Base-by-base conservation (phyloP, 1,140 invertebrate genomes). In the Brachionus rotundiformis region DNA sequence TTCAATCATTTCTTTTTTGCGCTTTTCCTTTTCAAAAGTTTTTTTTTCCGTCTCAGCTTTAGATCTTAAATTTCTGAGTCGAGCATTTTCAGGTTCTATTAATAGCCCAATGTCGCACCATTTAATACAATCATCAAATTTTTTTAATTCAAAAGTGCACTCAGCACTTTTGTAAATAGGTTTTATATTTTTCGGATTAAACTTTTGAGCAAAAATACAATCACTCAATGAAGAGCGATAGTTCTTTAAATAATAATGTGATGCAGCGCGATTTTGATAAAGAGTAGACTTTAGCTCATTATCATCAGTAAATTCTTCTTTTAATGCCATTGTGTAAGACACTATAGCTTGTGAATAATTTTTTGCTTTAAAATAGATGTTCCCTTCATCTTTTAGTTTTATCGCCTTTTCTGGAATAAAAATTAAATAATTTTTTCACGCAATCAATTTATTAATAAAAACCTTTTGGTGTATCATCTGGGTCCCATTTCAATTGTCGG, bases 141-240 rank as follows among this genome's bases (percentile, higher is more conserved):
- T 90, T 61, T 91, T 90, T 75, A 93, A 86, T 84, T 92, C 86
- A 49, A 91, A 89, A 82, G 91, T 92, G 85, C 92, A 93, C 82
- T 92, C 90, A 0, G 92, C 92, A 39, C 92, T 88, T 86, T 94
- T 90, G 11, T 91, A 85, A 82, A 92, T 88, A 1, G 93, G 92
- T 89, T 98, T 98, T 3, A 88, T 85, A 88, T 98, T 94, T 83
- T 92, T 87, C 1, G 92, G 90, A 82, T 94, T 92, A 27, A 93
- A 90, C 85, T 92, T 92, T 13, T 95, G 84, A 0, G 95, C 93
- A 84, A 90, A 88, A 85, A 93, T 90, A 84, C 92, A 92, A 86
- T 95, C 94, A 82, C 88, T 90, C 29, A 94, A 87, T 39, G 92
- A 84, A 27, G 87, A 86, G 47, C 86, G 84, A 82, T 85, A 85